A percentile compares a stretch with the other conserved stretches of the same genome.
Conservation (phyloP, 1,140 invertebrate species). For the Sipha flava region DNA sequence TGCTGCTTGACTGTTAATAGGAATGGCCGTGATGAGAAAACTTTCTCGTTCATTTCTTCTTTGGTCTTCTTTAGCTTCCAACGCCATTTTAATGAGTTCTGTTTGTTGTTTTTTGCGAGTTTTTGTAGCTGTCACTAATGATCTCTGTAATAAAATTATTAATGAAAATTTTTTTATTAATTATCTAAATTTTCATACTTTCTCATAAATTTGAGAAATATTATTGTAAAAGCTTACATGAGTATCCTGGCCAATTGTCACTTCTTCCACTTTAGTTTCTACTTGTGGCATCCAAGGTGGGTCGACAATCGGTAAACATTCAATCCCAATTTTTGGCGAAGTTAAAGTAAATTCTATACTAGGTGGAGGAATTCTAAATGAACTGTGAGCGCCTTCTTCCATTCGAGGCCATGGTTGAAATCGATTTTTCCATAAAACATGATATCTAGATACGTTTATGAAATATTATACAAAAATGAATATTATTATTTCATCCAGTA, state of each 20-base stretch:
- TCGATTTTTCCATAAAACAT: conserved; percentile 92
- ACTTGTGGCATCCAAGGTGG: conserved; percentile 97
- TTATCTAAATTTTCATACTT: neutral
- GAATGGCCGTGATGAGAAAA: conserved; percentile 93
- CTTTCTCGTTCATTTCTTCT: conserved; percentile 88
- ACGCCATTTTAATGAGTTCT: conserved; percentile 87
- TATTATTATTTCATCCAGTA: neutral
- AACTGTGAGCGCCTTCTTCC: conserved; percentile 91
- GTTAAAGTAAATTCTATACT: conserved; percentile 98
- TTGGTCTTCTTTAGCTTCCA: conserved; percentile 92
- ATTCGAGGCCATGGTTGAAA: conserved; percentile 98
- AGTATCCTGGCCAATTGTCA: conserved; percentile 96
- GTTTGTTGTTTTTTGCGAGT: conserved; percentile 98
- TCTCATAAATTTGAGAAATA: neutral
- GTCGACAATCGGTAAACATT: conserved; percentile 88
- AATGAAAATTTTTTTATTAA: neutral
- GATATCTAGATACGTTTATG: conserved; percentile 55
- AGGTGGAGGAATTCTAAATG: conserved; percentile 95
- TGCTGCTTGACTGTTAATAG: conserved; percentile 88
- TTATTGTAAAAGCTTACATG: conserved; percentile 59
- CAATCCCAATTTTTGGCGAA: conserved; percentile 95
- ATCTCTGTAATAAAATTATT: conserved; percentile 57
- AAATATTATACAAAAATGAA: neutral
- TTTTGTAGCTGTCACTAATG: conserved; percentile 95
- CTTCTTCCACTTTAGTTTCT: conserved; percentile 97